Percentiles rank a stretch among this genome's conserved stretches.
Evolutionary conservation across 2,797 vertebrate genomes (phyloP).

Genomic region (Eidolon dupreanum): DNA sequence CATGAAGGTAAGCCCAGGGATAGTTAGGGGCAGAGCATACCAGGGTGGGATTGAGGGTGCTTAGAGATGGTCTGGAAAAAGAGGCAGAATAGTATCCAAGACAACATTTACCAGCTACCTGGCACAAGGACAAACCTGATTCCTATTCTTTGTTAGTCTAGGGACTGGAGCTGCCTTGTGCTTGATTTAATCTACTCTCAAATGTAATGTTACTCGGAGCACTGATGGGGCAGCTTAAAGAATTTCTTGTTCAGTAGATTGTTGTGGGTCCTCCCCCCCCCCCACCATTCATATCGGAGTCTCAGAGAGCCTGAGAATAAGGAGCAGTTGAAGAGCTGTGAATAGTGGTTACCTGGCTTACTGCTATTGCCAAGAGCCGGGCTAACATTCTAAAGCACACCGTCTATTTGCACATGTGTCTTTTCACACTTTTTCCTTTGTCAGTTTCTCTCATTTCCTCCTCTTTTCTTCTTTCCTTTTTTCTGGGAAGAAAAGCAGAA

Average conservation of each 20-base stretch:
- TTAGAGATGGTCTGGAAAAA: neutral
- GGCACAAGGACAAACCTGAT: neutral
- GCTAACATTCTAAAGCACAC: no score
- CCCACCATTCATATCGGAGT: neutral
- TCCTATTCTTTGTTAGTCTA: neutral
- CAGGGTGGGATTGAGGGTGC: neutral
- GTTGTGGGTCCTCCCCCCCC: neutral
- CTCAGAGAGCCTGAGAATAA: neutral
- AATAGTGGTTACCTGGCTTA: neutral
- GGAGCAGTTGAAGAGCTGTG: neutral
- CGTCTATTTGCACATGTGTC: neutral
- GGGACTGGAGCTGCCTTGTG: neutral
- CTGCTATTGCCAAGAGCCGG: neutral
- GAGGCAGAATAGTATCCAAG: neutral
- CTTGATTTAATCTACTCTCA: neutral
- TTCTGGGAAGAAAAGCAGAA: neutral
- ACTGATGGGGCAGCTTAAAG: neutral
- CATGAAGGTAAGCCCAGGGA: neutral
- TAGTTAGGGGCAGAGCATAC: neutral
- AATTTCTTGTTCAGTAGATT: neutral
- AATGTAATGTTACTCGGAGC: neutral
- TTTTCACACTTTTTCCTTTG: neutral
- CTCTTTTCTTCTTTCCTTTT: neutral
- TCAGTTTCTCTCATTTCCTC: neutral
- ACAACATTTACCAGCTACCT: neutral